phyloP scores from a whole-genome alignment of 2,797 vertebrate genomes.

The Spondyliosoma cantharus region DNA sequence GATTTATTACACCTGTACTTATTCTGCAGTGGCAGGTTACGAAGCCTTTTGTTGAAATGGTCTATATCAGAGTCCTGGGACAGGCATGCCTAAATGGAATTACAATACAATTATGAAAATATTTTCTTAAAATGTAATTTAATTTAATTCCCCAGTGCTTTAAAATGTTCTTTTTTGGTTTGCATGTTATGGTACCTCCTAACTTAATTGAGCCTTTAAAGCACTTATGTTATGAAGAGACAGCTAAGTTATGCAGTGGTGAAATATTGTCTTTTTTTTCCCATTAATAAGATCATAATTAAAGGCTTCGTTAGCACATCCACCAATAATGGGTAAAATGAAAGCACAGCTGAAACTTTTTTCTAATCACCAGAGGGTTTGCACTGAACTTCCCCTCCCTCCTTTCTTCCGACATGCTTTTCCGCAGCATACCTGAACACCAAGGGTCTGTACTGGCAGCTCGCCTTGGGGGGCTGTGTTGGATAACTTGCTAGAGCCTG shows the following conservation, averaged over 20 bases:
- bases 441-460: slow-evolving; percentile 19
- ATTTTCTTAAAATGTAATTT: background rate
- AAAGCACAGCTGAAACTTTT: background rate
- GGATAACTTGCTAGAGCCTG: slow-evolving; percentile 44
- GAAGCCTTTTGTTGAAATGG: background rate
- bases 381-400: background rate
- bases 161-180: background rate
- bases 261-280: background rate
- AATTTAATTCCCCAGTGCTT: background rate
- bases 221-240: background rate
- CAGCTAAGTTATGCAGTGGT: background rate
- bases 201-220: background rate
- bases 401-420: slow-evolving; percentile 12
- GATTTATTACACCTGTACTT: background rate
- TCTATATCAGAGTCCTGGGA: background rate
- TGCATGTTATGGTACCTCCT: background rate
- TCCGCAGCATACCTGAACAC: slow-evolving; percentile 51
- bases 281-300: background rate
- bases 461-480: slow-evolving; percentile 28
- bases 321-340: background rate
- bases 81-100: background rate
- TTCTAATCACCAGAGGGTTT: slow-evolving; percentile 5
- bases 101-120: background rate
- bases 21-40: background rate
- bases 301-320: background rate